These are phyloP conservation scores for Cephalopachus bancanus DNA, from an alignment of 2,797 vertebrate genomes.

Conservation along the genomic window DNA sequence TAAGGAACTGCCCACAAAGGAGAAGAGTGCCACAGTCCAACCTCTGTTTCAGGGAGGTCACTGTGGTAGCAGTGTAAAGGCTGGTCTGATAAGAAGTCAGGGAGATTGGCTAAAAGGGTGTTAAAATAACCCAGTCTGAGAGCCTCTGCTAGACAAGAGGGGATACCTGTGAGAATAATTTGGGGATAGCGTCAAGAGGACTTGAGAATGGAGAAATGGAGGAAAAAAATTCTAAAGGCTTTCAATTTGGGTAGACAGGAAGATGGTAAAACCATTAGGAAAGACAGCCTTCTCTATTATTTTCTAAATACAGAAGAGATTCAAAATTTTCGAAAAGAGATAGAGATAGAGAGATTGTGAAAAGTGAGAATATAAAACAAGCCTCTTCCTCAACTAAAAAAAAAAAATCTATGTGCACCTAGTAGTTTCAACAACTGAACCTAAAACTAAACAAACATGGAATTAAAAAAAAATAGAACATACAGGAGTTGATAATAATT, in stretches of 20 bases:
- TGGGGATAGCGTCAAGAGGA: not conserved
- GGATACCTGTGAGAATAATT: conserved; percentile 16
- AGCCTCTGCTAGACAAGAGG: not conserved
- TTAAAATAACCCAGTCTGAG: not conserved
- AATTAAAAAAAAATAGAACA: not conserved
- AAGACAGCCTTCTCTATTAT: not conserved
- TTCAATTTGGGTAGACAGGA: not conserved
- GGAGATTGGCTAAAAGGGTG: not conserved
- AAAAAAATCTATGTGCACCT: not conserved
- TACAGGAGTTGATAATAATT: not conserved
- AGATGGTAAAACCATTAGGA: conserved; percentile 22
- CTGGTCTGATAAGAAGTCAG: not conserved
- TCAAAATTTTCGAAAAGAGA: conserved; percentile 31
- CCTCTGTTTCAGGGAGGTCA: not conserved
- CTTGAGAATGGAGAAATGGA: conserved; percentile 37
- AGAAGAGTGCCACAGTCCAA: not conserved
- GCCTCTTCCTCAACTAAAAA: conserved; percentile 32
- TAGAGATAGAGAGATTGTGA: not conserved
- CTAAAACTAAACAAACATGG: conserved; percentile 41
- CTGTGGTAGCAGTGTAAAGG: not conserved
- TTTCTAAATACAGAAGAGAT: conserved; percentile 55
- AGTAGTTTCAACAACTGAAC: conserved; percentile 56
- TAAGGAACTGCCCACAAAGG: not conserved
- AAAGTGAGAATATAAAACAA: conserved; percentile 52
- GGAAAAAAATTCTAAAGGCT: not conserved